Conservation (phyloP, 2,113 vertebrate genomes). For the Patagioenas fasciata region DNA sequence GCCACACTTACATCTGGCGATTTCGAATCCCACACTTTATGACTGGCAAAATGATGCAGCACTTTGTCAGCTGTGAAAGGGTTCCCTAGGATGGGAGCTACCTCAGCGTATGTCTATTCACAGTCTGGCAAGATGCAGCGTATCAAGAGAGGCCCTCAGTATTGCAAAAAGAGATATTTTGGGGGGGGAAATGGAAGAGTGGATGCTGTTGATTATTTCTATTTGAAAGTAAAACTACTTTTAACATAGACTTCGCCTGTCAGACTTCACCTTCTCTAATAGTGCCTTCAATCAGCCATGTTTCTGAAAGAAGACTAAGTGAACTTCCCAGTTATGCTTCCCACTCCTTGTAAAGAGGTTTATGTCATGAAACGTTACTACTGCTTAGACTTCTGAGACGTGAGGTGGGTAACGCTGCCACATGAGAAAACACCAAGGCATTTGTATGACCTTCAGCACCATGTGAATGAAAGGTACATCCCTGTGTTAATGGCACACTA, state of each 20-base stretch:
- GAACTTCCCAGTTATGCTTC: background rate
- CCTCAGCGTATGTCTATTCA: background rate
- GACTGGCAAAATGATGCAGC: background rate
- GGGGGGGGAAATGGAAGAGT: background rate
- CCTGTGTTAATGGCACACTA: background rate
- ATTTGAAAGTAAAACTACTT: background rate
- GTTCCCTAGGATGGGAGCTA: background rate
- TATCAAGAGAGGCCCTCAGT: background rate
- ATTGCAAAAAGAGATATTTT: background rate
- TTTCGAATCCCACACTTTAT: background rate
- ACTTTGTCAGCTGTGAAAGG: background rate
- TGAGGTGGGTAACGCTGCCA: background rate
- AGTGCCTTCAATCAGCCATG: background rate
- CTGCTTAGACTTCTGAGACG: background rate
- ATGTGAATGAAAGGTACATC: background rate
- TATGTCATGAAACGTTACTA: background rate
- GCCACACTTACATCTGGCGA: background rate
- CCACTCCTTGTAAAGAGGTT: background rate
- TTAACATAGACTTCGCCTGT: background rate
- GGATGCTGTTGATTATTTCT: background rate
- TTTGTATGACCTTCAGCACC: background rate
- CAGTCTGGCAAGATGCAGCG: background rate
- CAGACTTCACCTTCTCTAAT: background rate
- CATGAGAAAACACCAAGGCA: background rate
- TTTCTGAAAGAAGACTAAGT: background rate